Evolutionary conservation across 2,113 vertebrate species (phyloP).

Genomic region (Paracanthobrama guichenoti): DNA sequence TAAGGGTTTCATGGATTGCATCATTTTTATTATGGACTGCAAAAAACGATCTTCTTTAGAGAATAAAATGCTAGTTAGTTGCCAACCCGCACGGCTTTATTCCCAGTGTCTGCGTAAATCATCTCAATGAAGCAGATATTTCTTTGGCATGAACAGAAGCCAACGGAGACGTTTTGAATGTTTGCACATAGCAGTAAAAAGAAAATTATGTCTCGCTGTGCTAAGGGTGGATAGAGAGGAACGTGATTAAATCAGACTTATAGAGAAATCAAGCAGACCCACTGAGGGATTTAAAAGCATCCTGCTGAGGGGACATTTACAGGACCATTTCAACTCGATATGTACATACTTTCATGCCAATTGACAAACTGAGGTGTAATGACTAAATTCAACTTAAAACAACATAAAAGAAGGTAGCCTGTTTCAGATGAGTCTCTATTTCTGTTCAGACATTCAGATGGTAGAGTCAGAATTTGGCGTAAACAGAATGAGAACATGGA

Average conservation of each 20-base stretch:
- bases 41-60: constrained; percentile 26
- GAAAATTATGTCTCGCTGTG: constrained; percentile 20
- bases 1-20: constrained; percentile 17
- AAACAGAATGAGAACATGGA: no score
- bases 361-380: background rate
- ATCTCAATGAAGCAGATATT: constrained; percentile 24
- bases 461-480: no score
- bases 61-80: constrained; percentile 34
- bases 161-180: constrained; percentile 30
- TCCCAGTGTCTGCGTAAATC: constrained; percentile 26
- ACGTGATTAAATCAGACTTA: constrained; percentile 46
- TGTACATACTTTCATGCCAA: background rate
- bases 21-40: background rate
- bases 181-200: constrained; percentile 36
- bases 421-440: no score
- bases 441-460: no score
- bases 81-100: constrained; percentile 7
- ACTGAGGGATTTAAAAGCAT: constrained; percentile 19
- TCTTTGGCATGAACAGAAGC: constrained; percentile 21
- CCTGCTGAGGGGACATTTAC: constrained; percentile 26
- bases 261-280: constrained; percentile 18
- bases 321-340: background rate
- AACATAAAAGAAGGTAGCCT: no score
- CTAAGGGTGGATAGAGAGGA: constrained; percentile 19
- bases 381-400: no score